Base-by-base conservation (phyloP, 2,888 invertebrate species). In the Eupithecia subumbrata region DNA sequence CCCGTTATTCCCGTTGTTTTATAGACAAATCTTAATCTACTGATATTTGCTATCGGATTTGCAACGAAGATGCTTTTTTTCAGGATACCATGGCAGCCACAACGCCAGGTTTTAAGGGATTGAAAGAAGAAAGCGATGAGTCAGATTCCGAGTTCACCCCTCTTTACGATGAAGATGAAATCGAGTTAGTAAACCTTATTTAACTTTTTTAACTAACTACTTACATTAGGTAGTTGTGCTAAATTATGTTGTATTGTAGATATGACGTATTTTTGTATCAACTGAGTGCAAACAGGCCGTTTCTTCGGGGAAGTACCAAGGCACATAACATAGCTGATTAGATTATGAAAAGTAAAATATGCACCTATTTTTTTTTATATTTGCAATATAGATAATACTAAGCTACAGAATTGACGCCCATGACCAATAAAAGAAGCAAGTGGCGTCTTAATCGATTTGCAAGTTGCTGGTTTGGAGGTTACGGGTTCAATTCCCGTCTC, bases 151-250 rank as follows among this genome's bases (percentile, higher is more conserved):
- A 93, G 79, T 91, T 87, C 81, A 89, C 89, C 22, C 92, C 91
- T 4, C 84, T 92, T 1, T 92, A 90, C 77, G 94, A 94, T 72
- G 94, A 95, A 71, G 94, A 94, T 68, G 94, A 94, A 79, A 82
- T 90, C 84, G 90, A 93, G 94, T 94, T 89, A 82, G 88, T 85
- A 74, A 40, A 67, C 18, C 22, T 18, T 66, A 34, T 37, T 9
- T 56, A 22, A 52, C 22, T 7, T n/a, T 66, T 40, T n/a, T 66
- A n/a, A 11, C 4, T 63, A 34, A n/a, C n/a, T 66, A 18, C 11
- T 66, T 34, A 7, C 22, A 60, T 5, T 25, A 22, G 8, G 56
- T 43, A 22, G 22, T 22, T 25, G 9, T 60, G 22, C 45, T 45
- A 18, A 48, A 5, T 63, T 25, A 25, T 60, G 8, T 60, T 14